These are phyloP conservation scores for sheep (Ovis aries) DNA, from an alignment of 2,113 vertebrate genomes.

Conservation along the genomic window DNA sequence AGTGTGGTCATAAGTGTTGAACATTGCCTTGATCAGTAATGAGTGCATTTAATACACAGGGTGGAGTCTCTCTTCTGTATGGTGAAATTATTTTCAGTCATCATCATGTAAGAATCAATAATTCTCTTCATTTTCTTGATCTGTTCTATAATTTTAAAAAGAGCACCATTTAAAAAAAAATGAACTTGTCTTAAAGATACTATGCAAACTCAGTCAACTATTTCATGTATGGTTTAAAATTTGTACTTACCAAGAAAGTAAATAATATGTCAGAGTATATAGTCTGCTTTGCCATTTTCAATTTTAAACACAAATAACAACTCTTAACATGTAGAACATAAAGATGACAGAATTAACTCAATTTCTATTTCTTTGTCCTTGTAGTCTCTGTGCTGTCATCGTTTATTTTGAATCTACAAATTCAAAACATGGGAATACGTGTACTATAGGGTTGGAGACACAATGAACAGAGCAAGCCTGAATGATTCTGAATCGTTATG, in stretches of 20 bases:
- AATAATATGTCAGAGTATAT: background rate
- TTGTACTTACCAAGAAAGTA: background rate
- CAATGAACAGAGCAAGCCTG: background rate
- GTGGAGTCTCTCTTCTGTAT: background rate
- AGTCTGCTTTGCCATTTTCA: background rate
- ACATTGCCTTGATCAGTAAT: background rate
- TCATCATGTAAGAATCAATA: background rate
- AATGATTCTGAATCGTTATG: background rate
- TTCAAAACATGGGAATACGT: background rate
- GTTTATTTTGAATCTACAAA: slow-evolving; percentile 14
- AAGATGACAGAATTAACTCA: background rate
- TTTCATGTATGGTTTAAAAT: background rate
- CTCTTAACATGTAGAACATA: background rate
- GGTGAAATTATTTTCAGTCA: background rate
- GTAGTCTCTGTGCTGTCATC: background rate
- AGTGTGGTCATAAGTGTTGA: background rate
- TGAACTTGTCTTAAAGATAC: background rate
- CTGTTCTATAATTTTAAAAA: background rate
- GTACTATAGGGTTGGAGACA: background rate
- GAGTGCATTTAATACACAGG: background rate
- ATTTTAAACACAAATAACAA: slow-evolving; percentile 28
- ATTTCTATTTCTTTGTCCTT: slow-evolving; percentile 24
- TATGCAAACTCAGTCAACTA: background rate
- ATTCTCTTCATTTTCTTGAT: background rate
- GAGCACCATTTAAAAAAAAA: background rate